Conservation (phyloP, 2,797 vertebrate genomes). For the Phylloscopus collybita region DNA sequence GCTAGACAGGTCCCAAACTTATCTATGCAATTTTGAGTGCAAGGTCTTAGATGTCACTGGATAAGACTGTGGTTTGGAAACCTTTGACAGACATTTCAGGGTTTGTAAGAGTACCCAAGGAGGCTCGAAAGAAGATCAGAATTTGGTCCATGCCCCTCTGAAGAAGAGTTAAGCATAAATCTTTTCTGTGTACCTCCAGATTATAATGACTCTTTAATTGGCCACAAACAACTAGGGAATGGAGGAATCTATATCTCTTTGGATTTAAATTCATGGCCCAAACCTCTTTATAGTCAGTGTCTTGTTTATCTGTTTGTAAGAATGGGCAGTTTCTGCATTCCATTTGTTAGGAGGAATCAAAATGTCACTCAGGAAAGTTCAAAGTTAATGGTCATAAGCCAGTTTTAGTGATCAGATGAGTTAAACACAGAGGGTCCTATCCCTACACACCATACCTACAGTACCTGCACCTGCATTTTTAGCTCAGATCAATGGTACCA, state of each 20-base stretch:
- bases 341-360: not conserved
- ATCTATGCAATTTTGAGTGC: not conserved
- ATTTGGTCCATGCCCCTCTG: not conserved
- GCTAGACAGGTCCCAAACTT: not conserved
- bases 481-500: not conserved
- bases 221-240: not conserved
- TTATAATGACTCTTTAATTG: not conserved
- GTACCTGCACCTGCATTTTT: not conserved
- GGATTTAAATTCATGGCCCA: not conserved
- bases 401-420: not conserved
- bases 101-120: not conserved
- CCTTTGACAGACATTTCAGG: not conserved
- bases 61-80: not conserved
- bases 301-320: not conserved
- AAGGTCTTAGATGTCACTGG: not conserved
- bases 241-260: not conserved
- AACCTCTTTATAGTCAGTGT: not conserved
- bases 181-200: not conserved
- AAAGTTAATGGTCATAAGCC: not conserved
- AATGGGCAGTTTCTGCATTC: not conserved
- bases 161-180: not conserved
- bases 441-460: not conserved
- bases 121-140: not conserved
- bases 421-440: not conserved
- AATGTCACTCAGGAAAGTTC: not conserved